Evolutionary conservation across 2,797 vertebrate genomes (phyloP).

Genomic region (Silurus lanzhouensis): DNA sequence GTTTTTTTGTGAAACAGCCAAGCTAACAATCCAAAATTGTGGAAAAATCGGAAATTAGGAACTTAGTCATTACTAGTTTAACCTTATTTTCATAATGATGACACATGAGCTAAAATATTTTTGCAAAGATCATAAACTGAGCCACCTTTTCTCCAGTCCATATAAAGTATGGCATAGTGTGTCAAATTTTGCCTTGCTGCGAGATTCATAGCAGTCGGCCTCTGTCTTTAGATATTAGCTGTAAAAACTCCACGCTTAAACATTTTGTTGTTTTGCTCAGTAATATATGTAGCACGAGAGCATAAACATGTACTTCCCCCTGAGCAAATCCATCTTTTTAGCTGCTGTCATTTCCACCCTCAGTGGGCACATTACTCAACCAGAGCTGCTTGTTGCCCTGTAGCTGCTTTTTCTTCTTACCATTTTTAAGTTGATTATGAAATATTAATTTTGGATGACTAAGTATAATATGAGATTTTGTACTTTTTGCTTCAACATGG

Average conservation of each 20-base stretch:
- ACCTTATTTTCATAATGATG: background rate
- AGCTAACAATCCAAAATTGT: background rate
- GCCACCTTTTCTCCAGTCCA: background rate
- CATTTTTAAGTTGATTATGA: conserved; percentile 31
- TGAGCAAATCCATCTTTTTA: conserved; percentile 31
- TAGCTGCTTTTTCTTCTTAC: conserved; percentile 1
- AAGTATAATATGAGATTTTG: background rate
- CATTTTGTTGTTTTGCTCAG: background rate
- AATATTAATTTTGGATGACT: conserved; percentile 7
- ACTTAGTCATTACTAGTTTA: conserved; percentile 15
- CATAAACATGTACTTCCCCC: conserved; percentile 38
- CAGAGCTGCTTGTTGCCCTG: background rate
- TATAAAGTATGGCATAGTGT: background rate
- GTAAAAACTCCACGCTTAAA: background rate
- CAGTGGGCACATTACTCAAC: conserved; percentile 38
- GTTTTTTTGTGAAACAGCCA: background rate
- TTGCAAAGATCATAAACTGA: background rate
- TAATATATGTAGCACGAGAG: background rate
- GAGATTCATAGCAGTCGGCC: conserved; percentile 32
- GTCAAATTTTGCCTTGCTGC: background rate
- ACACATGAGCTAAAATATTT: background rate
- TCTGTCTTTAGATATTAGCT: background rate
- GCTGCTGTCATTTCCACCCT: conserved; percentile 42
- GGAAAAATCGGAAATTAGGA: background rate
- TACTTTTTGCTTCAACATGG: background rate